Evolutionary conservation across 1,140 invertebrate species (phyloP).

Genomic region (Drosophila bocqueti): DNA sequence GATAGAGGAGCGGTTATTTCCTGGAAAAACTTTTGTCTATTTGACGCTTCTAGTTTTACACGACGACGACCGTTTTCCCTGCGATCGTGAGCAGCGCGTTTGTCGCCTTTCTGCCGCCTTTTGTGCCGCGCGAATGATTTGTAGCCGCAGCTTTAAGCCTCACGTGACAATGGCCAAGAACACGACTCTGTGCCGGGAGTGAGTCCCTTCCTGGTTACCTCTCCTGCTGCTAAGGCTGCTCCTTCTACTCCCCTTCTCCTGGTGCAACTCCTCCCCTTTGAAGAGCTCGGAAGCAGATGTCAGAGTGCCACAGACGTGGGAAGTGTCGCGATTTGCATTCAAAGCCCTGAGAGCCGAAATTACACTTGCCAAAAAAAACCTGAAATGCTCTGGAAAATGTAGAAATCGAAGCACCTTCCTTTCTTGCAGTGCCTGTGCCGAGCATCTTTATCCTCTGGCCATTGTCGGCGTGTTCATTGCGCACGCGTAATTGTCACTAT

Average conservation of each 20-base stretch:
- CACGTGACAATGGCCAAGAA: slow-evolving; percentile 84
- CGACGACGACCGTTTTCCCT: slow-evolving; percentile 39
- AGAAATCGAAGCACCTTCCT: not conserved
- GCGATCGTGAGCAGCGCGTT: slow-evolving; percentile 74
- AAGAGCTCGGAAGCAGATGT: slow-evolving; percentile 49
- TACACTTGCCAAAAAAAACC: not conserved
- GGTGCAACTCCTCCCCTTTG: slow-evolving; percentile 10
- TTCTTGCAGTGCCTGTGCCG: slow-evolving; percentile 1
- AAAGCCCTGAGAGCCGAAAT: slow-evolving; percentile 16
- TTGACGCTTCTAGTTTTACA: slow-evolving; percentile 83
- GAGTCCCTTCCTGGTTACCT: slow-evolving; percentile 28
- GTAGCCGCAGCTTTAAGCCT: slow-evolving; percentile 62
- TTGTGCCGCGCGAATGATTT: slow-evolving; percentile 76
- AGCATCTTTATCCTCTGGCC: slow-evolving; percentile 13
- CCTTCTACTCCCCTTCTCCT: not conserved
- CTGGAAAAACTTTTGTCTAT: slow-evolving; percentile 77
- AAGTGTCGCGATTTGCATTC: slow-evolving; percentile 55
- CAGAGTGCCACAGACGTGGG: slow-evolving; percentile 45
- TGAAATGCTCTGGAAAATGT: too few relatives aligned
- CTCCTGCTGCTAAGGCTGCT: too few relatives aligned
- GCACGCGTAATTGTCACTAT: slow-evolving; percentile 81
- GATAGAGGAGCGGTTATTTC: slow-evolving; percentile 31
- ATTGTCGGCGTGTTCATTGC: slow-evolving; percentile 54
- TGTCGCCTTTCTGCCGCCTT: slow-evolving; percentile 65
- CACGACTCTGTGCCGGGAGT: slow-evolving; percentile 64